phyloP scores from a whole-genome alignment of 2,113 vertebrate genomes.

The Ancistrus triradiatus region DNA sequence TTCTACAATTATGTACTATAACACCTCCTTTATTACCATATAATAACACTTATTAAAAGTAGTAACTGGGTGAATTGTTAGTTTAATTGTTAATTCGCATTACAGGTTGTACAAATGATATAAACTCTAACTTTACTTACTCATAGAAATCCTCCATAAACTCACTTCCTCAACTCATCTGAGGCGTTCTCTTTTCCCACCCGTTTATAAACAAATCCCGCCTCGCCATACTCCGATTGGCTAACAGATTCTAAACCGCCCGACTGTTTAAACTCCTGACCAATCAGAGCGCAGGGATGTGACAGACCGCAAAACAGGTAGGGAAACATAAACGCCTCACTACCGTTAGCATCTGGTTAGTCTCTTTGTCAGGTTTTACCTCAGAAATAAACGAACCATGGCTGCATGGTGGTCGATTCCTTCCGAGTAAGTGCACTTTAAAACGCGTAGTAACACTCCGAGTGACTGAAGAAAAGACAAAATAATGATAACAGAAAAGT shows the following conservation, averaged over 20 bases:
- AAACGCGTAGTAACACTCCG: background rate
- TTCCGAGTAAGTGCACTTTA: no score
- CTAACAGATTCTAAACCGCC: background rate
- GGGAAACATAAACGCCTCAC: background rate
- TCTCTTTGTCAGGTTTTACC: conserved; percentile 4
- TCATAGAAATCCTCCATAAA: no score
- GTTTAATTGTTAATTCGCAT: no score
- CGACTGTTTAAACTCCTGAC: background rate
- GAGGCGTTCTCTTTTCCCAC: background rate
- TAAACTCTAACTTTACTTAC: no score
- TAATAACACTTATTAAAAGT: no score
- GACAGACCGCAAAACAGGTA: conserved; percentile 3
- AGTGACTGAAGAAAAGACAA: background rate
- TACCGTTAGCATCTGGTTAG: background rate
- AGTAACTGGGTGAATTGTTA: no score
- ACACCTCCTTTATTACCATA: no score
- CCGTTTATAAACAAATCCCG: background rate
- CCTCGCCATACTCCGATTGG: background rate
- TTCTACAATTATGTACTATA: no score
- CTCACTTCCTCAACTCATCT: no score
- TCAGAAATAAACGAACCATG: background rate
- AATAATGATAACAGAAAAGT: background rate
- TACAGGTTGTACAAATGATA: no score
- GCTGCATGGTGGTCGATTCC: no score
- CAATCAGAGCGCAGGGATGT: no score